Percentiles rank a stretch among this genome's conserved stretches.
These are phyloP conservation scores for Eospalax fontanierii DNA, from an alignment of 2,797 vertebrate species.

Conservation along the genomic window DNA sequence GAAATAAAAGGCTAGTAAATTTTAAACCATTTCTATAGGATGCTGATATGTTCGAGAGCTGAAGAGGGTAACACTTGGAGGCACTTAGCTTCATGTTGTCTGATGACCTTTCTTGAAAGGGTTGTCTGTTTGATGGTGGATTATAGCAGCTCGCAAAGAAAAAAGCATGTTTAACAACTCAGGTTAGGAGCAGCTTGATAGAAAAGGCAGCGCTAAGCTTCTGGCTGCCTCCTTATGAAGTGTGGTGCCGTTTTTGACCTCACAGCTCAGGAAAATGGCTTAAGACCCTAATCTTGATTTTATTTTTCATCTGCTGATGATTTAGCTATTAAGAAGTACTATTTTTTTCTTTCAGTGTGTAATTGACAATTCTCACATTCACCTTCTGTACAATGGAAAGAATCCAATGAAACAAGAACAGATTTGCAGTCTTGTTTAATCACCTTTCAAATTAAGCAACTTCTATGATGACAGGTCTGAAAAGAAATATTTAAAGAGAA, in stretches of 20 bases:
- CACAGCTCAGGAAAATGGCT: slow-evolving; percentile 39
- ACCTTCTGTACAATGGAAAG: slow-evolving; percentile 12
- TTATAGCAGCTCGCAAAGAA: background rate
- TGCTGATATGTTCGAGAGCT: slow-evolving; percentile 31
- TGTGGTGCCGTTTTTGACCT: slow-evolving; percentile 13
- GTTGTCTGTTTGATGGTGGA: background rate
- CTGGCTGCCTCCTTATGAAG: background rate
- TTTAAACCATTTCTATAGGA: slow-evolving; percentile 28
- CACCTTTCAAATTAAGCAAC: background rate
- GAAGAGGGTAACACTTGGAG: background rate
- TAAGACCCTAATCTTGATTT: slow-evolving; percentile 37
- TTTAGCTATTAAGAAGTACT: background rate
- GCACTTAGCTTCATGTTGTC: slow-evolving; percentile 33
- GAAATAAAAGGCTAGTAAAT: background rate
- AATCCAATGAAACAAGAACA: slow-evolving; percentile 32
- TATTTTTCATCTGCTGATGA: slow-evolving; percentile 54
- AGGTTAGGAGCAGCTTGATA: background rate
- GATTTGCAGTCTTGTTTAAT: slow-evolving; percentile 19
- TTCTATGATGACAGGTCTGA: slow-evolving; percentile 28
- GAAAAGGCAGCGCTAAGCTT: background rate
- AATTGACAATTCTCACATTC: slow-evolving; percentile 8
- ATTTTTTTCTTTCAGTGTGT: background rate
- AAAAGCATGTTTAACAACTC: slow-evolving; percentile 17
- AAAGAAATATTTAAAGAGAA: background rate
- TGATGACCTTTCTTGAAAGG: slow-evolving; percentile 31